A percentile compares a stretch with the other conserved stretches of the same genome.
These are phyloP conservation scores for Microctenopoma stevenorrisi DNA, from an alignment of 2,797 vertebrate species.

Conservation along the genomic window DNA sequence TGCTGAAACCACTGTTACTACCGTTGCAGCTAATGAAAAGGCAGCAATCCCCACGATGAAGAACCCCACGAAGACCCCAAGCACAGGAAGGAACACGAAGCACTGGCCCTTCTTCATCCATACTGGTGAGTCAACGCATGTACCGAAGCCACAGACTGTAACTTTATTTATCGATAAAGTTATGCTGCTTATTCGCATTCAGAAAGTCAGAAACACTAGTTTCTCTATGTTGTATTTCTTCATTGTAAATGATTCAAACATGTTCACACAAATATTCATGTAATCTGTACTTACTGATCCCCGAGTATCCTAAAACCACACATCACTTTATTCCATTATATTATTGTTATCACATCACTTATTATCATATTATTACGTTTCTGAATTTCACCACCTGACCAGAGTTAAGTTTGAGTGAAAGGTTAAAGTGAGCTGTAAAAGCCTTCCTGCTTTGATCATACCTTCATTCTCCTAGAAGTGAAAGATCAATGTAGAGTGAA, in stretches of 20 bases:
- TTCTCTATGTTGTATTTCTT: neutral
- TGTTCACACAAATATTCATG: neutral
- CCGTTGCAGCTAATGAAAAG: slow-evolving; percentile 50
- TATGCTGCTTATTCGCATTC: neutral
- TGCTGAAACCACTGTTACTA: slow-evolving; percentile 53
- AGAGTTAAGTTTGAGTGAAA: neutral
- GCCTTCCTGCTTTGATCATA: slow-evolving; percentile 12
- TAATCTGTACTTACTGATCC: neutral
- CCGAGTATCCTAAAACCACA: neutral
- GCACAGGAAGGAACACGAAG: slow-evolving; percentile 42
- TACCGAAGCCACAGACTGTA: neutral
- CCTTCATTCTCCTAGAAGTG: neutral
- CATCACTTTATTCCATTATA: neutral
- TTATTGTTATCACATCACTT: too few species aligned
- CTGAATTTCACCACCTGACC: neutral
- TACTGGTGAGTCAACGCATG: slow-evolving; percentile 65
- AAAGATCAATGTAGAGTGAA: slow-evolving; percentile 5
- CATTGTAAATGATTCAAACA: neutral
- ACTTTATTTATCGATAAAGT: neutral
- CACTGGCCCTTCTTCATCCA: slow-evolving; percentile 69
- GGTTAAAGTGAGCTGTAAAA: neutral
- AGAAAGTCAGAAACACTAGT: neutral
- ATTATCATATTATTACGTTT: too few species aligned
- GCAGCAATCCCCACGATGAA: slow-evolving; percentile 30
- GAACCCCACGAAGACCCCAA: slow-evolving; percentile 36